phyloP scores from a whole-genome alignment of 2,113 vertebrate species.

The Falco punctatus region DNA sequence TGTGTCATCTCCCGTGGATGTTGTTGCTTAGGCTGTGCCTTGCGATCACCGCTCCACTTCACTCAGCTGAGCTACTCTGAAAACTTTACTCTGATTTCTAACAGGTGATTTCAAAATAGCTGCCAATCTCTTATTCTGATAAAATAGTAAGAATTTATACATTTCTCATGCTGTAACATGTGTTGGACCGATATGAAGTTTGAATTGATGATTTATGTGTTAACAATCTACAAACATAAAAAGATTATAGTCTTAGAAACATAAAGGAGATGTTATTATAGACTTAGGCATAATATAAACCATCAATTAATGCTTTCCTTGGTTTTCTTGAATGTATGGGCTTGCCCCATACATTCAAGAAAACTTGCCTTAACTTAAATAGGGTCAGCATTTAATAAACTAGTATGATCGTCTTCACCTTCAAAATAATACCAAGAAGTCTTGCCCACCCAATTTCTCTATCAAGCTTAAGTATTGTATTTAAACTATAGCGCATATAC shows the following conservation, averaged over 20 bases:
- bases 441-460: neutral
- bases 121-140: neutral
- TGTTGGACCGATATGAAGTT: neutral
- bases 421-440: neutral
- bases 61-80: accelerated
- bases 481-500: neutral
- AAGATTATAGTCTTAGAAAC: neutral
- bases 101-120: neutral
- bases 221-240: neutral
- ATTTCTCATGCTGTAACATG: neutral
- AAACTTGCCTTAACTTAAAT: neutral
- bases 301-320: neutral
- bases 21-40: neutral
- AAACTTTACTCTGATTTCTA: neutral
- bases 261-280: neutral
- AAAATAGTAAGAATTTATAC: neutral
- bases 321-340: neutral
- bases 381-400: neutral
- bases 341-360: neutral
- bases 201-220: neutral
- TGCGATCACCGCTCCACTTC: accelerated
- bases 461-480: neutral
- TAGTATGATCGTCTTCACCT: neutral
- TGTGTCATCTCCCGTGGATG: accelerated
- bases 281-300: neutral